Percentiles rank a stretch among this genome's conserved stretches.
These are phyloP conservation scores for Ganaspis brasiliensis DNA, from an alignment of 2,888 invertebrate species.

Conservation along the genomic window DNA sequence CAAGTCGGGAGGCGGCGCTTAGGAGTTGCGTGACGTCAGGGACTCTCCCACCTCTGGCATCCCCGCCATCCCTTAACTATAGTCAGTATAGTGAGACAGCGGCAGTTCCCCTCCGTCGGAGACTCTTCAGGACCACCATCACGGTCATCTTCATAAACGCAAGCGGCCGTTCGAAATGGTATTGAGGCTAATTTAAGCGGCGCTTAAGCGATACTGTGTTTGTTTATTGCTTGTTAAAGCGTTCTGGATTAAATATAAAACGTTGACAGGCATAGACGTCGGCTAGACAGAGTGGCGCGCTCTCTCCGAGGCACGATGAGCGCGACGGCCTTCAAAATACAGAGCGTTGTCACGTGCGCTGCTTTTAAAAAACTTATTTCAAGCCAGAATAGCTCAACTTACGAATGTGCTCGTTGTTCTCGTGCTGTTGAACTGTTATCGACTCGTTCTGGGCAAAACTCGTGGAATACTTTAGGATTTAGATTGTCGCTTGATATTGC, in stretches of 20 bases:
- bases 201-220: conserved; percentile 79
- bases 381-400: conserved; percentile 11
- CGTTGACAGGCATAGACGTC: conserved; percentile 76
- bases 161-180: conserved; percentile 77
- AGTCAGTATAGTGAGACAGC: not conserved
- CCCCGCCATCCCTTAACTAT: conserved; percentile 57
- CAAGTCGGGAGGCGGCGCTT: conserved; percentile 82
- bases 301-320: conserved; percentile 58
- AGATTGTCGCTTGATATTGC: too few species aligned
- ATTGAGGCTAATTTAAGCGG: conserved; percentile 80
- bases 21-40: conserved; percentile 79
- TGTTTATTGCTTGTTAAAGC: conserved; percentile 80
- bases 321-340: conserved; percentile 53
- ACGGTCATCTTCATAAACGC: conserved; percentile 76
- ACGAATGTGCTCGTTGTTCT: not conserved
- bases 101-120: conserved; percentile 63
- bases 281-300: conserved; percentile 80
- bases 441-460: not conserved
- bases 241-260: conserved; percentile 80
- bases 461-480: not conserved
- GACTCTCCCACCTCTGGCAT: conserved; percentile 53
- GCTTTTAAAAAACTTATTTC: conserved; percentile 30
- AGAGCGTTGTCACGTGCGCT: conserved; percentile 42
- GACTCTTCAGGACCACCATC: conserved; percentile 69
- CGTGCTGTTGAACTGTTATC: conserved; percentile 30